Evolutionary conservation across 2,797 vertebrate species (phyloP).

Genomic region (Helarctos malayanus): DNA sequence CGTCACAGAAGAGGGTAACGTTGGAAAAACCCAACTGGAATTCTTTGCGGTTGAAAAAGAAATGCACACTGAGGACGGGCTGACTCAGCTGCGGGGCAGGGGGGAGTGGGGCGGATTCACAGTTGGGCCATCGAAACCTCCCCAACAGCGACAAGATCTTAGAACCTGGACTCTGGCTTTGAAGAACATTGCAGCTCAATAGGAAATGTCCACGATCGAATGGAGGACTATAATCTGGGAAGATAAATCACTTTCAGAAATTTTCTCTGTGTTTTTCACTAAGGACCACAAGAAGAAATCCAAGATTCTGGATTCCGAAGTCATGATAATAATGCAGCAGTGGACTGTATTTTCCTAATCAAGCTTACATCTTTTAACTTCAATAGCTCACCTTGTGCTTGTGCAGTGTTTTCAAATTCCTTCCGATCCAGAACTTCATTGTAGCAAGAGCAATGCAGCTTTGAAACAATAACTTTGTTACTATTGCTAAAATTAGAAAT

Average conservation of each 20-base stretch:
- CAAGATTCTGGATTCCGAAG: neutral
- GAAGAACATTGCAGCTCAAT: neutral
- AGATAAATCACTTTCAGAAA: neutral
- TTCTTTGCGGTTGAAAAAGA: neutral
- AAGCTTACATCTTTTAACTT: constrained; percentile 10
- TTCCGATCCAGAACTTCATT: neutral
- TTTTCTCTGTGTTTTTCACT: neutral
- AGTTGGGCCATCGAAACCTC: neutral
- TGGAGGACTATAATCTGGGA: neutral
- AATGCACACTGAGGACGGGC: neutral
- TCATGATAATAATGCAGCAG: neutral
- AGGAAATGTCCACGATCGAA: constrained; percentile 8
- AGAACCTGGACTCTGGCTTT: neutral
- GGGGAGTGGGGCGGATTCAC: neutral
- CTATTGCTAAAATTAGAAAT: neutral
- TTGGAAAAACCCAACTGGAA: neutral
- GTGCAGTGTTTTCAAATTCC: neutral
- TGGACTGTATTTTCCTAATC: neutral
- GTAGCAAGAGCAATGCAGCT: neutral
- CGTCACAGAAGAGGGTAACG: neutral
- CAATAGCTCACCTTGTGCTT: neutral
- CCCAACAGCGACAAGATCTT: neutral
- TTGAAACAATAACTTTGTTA: neutral
- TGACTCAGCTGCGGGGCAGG: neutral
- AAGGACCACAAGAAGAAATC: neutral